Conservation (phyloP, 2,797 vertebrate genomes). For the Periparus ater region DNA sequence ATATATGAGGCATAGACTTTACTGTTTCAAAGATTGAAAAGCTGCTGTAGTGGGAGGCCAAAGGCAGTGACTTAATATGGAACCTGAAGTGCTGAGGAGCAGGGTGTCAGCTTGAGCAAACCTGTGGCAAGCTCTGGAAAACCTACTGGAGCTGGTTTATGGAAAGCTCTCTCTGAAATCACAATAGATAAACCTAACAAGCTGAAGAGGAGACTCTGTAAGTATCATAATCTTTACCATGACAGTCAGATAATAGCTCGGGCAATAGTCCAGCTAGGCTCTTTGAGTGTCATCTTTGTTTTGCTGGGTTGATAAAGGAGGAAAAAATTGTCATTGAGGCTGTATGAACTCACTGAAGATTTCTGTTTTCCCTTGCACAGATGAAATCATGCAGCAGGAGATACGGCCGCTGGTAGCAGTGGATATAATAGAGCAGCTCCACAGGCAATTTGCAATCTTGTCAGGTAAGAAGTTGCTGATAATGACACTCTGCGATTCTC, state of each 20-base stretch:
- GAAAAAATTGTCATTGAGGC: not conserved
- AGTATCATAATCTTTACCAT: not conserved
- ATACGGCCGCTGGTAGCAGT: constrained; percentile 91
- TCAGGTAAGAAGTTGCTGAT: constrained; percentile 82
- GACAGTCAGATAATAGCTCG: not conserved
- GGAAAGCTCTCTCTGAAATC: not conserved
- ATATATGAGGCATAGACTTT: not conserved
- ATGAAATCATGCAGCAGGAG: constrained; percentile 98
- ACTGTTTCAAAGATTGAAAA: not conserved
- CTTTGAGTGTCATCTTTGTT: constrained; percentile 17
- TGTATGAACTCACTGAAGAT: constrained; percentile 17
- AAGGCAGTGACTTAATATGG: not conserved
- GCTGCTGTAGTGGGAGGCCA: not conserved
- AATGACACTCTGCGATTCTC: not conserved
- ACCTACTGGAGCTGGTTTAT: not conserved
- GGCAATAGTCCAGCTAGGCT: not conserved
- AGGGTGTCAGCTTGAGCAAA: not conserved
- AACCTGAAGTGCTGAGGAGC: not conserved
- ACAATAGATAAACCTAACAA: not conserved
- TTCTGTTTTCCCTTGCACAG: constrained; percentile 75
- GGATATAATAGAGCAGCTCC: constrained; percentile 95
- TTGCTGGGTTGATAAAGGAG: not conserved
- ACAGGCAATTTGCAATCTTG: constrained; percentile 91
- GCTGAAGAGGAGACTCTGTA: not conserved
- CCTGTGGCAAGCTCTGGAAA: not conserved